phyloP scores from a whole-genome alignment of 2,888 invertebrate species.

The Notocelia uddmanniana region DNA sequence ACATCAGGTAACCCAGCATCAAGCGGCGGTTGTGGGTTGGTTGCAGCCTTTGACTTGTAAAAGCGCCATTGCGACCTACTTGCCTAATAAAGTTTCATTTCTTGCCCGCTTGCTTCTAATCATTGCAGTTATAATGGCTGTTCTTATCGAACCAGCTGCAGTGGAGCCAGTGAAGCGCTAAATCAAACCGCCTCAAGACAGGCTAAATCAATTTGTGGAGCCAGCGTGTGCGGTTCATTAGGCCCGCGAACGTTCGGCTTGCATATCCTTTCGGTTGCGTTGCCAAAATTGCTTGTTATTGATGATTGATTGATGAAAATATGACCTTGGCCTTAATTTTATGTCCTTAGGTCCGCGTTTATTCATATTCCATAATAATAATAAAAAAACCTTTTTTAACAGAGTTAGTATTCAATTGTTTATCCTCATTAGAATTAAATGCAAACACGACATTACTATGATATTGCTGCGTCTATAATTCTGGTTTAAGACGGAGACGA shows the following conservation, averaged over 20 bases:
- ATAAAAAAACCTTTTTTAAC: not conserved
- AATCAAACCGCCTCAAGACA: conserved; percentile 22
- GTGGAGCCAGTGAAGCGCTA: not conserved
- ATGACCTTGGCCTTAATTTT: not conserved
- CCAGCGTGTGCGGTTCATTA: not conserved
- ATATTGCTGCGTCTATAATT: no score
- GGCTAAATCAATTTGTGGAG: conserved; percentile 20
- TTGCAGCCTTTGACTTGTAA: no score
- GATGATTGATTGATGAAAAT: not conserved
- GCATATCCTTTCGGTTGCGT: not conserved
- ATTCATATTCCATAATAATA: not conserved
- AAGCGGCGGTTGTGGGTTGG: no score
- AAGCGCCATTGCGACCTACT: no score
- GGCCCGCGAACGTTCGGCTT: not conserved
- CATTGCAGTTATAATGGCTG: not conserved
- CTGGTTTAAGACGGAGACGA: no score
- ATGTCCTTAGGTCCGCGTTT: not conserved
- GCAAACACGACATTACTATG: no score
- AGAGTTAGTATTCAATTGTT: no score
- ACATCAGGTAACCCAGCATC: no score
- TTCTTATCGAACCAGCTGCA: not conserved
- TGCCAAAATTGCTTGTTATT: not conserved
- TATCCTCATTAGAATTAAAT: no score
- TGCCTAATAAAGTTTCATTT: no score
- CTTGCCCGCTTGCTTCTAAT: not conserved